A percentile compares a stretch with the other conserved stretches of the same genome.
Evolutionary conservation across 1,140 invertebrate genomes (phyloP).

Genomic region (Lethrus apterus): DNA sequence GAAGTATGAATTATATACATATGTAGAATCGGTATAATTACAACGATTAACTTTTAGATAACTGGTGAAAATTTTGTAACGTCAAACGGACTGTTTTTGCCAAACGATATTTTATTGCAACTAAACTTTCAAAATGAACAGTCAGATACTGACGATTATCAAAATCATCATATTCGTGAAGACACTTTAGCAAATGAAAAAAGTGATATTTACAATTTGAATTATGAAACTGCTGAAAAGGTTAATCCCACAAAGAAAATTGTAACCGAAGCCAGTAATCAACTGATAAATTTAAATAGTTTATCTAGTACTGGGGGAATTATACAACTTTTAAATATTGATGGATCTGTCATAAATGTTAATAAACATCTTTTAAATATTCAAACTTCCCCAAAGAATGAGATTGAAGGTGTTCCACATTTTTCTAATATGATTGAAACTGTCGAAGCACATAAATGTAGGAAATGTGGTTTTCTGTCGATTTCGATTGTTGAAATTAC

Average conservation of each 20-base stretch:
- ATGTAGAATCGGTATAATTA: neutral
- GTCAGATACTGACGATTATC: neutral
- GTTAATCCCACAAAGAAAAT: constrained; percentile 1
- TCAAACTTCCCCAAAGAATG: neutral
- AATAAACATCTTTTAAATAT: constrained; percentile 16
- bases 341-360: constrained; percentile 23
- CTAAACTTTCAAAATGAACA: constrained; percentile 13
- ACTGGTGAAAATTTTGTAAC: constrained; percentile 15
- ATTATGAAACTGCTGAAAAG: neutral
- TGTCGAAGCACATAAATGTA: constrained; percentile 30
- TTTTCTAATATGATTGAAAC: constrained; percentile 12
- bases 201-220: too few species aligned
- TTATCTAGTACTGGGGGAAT: constrained; percentile 12
- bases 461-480: constrained; percentile 26
- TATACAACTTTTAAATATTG: constrained; percentile 22
- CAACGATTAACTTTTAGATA: constrained; percentile 1
- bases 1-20: constrained; percentile 13
- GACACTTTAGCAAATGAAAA: too few species aligned
- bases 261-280: neutral
- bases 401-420: neutral
- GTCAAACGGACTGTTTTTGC: constrained; percentile 13
- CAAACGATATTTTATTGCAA: constrained; percentile 16
- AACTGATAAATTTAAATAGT: constrained; percentile 11
- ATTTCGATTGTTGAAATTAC: constrained; percentile 24
- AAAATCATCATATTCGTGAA: constrained; percentile 4